These are phyloP conservation scores for Excalfactoria chinensis DNA, from an alignment of 2,113 vertebrate genomes.

Conservation along the genomic window DNA sequence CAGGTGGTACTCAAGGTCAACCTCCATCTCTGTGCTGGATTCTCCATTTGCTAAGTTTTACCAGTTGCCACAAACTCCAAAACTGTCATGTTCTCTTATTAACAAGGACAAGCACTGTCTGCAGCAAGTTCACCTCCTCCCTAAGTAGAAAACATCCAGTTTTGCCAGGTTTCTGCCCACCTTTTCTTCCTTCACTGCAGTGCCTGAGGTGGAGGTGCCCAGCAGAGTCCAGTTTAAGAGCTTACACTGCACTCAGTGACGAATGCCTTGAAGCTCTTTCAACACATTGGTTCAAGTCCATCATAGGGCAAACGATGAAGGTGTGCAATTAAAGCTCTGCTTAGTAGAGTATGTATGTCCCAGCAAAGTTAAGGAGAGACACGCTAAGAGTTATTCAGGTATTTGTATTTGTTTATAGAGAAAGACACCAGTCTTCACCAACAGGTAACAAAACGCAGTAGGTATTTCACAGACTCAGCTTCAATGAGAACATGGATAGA, in stretches of 20 bases:
- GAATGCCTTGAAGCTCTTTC: neutral
- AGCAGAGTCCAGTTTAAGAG: neutral
- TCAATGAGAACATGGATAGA: neutral
- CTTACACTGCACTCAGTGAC: neutral
- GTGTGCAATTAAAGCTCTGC: fast-evolving
- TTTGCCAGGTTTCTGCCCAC: neutral
- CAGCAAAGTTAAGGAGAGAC: neutral
- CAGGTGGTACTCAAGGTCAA: neutral
- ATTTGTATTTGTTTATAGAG: fast-evolving
- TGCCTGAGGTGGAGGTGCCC: neutral
- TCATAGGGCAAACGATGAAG: neutral
- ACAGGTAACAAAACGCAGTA: neutral
- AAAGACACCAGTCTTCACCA: neutral
- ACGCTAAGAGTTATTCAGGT: neutral
- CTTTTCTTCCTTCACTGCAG: fast-evolving
- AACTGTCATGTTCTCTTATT: neutral
- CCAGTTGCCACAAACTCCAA: neutral
- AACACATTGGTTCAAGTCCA: fast-evolving
- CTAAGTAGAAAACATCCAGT: neutral
- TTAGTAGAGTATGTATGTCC: neutral
- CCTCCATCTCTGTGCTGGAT: neutral
- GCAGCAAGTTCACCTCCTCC: neutral
- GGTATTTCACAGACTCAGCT: neutral
- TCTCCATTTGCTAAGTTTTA: neutral
- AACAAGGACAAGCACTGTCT: neutral